phyloP scores from a whole-genome alignment of 2,113 vertebrate species.

The Crotalus helleri region DNA sequence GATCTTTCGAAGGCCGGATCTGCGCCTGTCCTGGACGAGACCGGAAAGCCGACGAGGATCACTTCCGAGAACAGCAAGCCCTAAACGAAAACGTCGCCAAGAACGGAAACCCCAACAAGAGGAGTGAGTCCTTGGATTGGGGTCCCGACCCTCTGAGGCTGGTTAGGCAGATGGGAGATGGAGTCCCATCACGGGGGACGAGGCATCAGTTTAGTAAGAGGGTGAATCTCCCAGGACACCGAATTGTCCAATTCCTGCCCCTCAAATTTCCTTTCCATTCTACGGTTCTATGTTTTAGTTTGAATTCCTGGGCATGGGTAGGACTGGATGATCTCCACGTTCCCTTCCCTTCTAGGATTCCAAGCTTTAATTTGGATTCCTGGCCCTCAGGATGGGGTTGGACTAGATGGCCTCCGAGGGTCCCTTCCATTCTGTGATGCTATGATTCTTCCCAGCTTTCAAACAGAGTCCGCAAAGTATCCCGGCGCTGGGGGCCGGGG shows the following conservation, averaged over 20 bases:
- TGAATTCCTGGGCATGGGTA: background rate
- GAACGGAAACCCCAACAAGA: constrained; percentile 81
- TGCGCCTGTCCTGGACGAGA: constrained; percentile 95
- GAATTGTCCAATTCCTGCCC: background rate
- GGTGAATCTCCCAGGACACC: background rate
- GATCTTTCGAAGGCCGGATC: constrained; percentile 84
- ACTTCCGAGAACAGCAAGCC: constrained; percentile 92
- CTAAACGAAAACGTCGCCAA: constrained; percentile 86
- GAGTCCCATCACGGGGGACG: background rate
- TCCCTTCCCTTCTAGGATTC: background rate
- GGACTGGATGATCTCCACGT: background rate
- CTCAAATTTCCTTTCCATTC: background rate
- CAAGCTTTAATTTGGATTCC: background rate
- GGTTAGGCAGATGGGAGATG: background rate
- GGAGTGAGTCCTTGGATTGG: constrained; percentile 15
- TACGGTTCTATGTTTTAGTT: background rate
- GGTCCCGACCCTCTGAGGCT: too few species aligned
- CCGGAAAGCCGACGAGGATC: constrained; percentile 94
- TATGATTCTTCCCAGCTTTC: constrained; percentile 74
- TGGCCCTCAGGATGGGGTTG: background rate
- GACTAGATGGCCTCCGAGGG: background rate
- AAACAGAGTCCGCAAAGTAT: constrained; percentile 88
- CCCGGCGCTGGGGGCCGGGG: constrained; percentile 74
- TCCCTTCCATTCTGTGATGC: background rate
- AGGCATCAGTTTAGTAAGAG: too few species aligned